A percentile compares a stretch with the other conserved stretches of the same genome.
These are phyloP conservation scores for Sarcophilus harrisii DNA, from an alignment of 2,797 vertebrate genomes.

Conservation along the genomic window DNA sequence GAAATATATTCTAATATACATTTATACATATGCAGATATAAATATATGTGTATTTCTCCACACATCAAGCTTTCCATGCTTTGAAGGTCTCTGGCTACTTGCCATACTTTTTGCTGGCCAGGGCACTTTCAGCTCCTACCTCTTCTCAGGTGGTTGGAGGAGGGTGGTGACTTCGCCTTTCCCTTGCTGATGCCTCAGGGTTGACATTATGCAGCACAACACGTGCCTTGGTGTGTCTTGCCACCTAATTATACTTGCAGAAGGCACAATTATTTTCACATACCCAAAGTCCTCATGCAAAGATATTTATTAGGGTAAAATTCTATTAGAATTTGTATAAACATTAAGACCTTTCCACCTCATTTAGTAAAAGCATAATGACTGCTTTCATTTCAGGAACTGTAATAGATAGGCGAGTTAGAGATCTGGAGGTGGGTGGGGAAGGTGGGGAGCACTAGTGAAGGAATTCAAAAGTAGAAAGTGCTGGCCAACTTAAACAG, in stretches of 20 bases:
- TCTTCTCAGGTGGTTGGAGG: background rate
- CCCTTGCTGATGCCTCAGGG: background rate
- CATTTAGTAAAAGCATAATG: constrained; percentile 56
- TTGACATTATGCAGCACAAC: constrained; percentile 14
- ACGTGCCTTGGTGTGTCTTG: background rate
- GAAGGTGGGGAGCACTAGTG: background rate
- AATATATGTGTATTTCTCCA: background rate
- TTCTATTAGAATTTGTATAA: constrained; percentile 64
- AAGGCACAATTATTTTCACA: constrained; percentile 64
- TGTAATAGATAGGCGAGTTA: background rate
- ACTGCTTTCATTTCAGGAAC: constrained; percentile 54
- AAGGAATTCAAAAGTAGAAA: background rate
- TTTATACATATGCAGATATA: background rate
- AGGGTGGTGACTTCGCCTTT: background rate
- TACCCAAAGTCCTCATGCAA: constrained; percentile 38
- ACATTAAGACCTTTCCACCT: constrained; percentile 51
- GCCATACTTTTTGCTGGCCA: background rate
- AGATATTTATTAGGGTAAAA: constrained; percentile 65
- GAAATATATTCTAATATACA: background rate
- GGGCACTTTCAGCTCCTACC: background rate
- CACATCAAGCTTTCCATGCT: background rate
- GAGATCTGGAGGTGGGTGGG: background rate
- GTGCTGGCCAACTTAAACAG: background rate
- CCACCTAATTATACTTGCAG: constrained; percentile 51
- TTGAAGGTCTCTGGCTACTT: background rate